A percentile compares a stretch with the other conserved stretches of the same genome.
These are phyloP conservation scores for Styela clava DNA, from an alignment of 23 tunicate species.

Conservation along the genomic window DNA sequence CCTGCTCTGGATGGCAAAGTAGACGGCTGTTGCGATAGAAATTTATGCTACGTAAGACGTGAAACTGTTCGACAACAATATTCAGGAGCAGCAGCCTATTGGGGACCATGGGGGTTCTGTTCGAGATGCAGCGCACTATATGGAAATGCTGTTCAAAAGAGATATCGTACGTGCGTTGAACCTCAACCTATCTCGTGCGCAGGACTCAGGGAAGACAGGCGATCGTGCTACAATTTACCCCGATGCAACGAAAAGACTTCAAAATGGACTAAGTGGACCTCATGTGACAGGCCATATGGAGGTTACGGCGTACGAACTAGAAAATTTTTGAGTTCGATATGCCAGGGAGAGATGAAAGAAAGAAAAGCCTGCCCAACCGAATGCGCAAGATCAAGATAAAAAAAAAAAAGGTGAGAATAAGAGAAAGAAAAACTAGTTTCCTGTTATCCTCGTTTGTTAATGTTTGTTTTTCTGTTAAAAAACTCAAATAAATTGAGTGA, in stretches of 20 bases:
- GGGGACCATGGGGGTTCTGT: slow-evolving; percentile 29
- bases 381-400: background rate
- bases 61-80: background rate
- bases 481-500: background rate
- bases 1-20: slow-evolving; percentile 28
- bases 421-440: background rate
- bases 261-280: slow-evolving; percentile 36
- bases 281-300: slow-evolving; percentile 45
- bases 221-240: slow-evolving; percentile 36
- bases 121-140: background rate
- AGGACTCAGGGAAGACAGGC: slow-evolving; percentile 23
- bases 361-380: slow-evolving; percentile 2
- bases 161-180: slow-evolving; percentile 19
- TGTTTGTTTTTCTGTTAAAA: background rate
- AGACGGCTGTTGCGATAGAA: slow-evolving; percentile 26
- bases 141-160: background rate
- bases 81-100: slow-evolving; percentile 31
- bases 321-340: background rate
- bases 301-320: slow-evolving; percentile 21
- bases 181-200: slow-evolving; percentile 28
- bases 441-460: background rate
- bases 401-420: background rate
- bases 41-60: slow-evolving; percentile 11
- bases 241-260: slow-evolving; percentile 33
- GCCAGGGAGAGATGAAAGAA: slow-evolving; percentile 12